Conservation (phyloP, 23 tunicate genomes). For the Halocynthia aurantium region DNA sequence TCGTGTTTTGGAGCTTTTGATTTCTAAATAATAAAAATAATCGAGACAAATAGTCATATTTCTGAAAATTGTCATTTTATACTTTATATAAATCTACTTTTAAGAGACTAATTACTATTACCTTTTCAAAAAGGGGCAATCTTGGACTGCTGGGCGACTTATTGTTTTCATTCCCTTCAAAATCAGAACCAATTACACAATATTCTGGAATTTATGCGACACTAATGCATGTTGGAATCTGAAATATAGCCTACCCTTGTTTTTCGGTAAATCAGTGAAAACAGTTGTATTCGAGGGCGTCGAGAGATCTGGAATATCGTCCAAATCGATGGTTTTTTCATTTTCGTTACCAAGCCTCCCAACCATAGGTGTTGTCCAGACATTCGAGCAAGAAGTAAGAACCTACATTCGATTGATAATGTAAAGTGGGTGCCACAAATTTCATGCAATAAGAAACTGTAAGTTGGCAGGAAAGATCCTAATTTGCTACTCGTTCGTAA, state of each 20-base stretch:
- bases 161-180: background rate
- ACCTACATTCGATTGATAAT: slow-evolving; percentile 26
- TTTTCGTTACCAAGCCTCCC: slow-evolving; percentile 2
- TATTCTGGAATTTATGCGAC: no score
- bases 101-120: background rate
- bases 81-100: no score
- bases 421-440: background rate
- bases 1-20: no score
- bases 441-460: no score
- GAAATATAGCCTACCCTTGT: no score
- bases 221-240: no score
- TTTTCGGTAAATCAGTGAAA: background rate
- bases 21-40: no score
- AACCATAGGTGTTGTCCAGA: slow-evolving; percentile 22
- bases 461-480: no score
- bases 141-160: background rate
- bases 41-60: no score
- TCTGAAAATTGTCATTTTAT: no score
- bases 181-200: no score
- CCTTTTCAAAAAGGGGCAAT: slow-evolving; percentile 4
- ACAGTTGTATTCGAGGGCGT: slow-evolving; percentile 9
- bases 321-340: background rate
- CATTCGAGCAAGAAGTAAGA: slow-evolving; percentile 28
- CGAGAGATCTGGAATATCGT: slow-evolving; percentile 14
- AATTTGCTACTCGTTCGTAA: no score